Percentiles rank a stretch among this genome's conserved stretches.
phyloP scores from a whole-genome alignment of 2,797 vertebrate genomes.

The Malacoraja senta region DNA sequence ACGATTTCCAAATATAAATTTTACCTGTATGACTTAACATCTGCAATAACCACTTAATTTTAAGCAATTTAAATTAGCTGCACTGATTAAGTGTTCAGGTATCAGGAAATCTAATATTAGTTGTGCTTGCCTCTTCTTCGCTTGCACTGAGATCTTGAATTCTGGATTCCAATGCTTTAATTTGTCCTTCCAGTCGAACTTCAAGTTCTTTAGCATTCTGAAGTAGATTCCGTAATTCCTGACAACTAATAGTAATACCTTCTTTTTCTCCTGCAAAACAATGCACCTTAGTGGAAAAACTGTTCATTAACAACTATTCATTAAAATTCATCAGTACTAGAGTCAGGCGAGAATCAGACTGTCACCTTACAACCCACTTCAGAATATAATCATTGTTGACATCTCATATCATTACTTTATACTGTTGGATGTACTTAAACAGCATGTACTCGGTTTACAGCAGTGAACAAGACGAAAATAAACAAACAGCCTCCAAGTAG shows the following conservation, averaged over 20 bases:
- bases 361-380: too few relatives aligned
- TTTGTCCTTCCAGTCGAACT: constrained; percentile 69
- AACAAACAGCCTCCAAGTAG: constrained; percentile 36
- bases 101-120: not conserved
- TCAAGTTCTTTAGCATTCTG: constrained; percentile 75
- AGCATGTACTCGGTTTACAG: not conserved
- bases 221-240: constrained; percentile 71
- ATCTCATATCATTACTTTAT: not conserved
- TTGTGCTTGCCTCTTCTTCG: constrained; percentile 72
- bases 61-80: not conserved
- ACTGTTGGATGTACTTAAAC: not conserved
- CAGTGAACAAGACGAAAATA: constrained; percentile 26
- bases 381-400: not conserved
- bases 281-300: constrained; percentile 4
- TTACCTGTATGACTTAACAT: not conserved
- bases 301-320: not conserved
- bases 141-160: constrained; percentile 66
- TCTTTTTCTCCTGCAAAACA: constrained; percentile 79
- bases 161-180: constrained; percentile 73
- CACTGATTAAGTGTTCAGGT: not conserved
- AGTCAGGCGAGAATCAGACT: not conserved
- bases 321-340: not conserved
- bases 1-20: not conserved
- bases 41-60: not conserved
- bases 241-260: constrained; percentile 72